phyloP scores from a whole-genome alignment of 2,888 invertebrate species.

The Helleia helle region DNA sequence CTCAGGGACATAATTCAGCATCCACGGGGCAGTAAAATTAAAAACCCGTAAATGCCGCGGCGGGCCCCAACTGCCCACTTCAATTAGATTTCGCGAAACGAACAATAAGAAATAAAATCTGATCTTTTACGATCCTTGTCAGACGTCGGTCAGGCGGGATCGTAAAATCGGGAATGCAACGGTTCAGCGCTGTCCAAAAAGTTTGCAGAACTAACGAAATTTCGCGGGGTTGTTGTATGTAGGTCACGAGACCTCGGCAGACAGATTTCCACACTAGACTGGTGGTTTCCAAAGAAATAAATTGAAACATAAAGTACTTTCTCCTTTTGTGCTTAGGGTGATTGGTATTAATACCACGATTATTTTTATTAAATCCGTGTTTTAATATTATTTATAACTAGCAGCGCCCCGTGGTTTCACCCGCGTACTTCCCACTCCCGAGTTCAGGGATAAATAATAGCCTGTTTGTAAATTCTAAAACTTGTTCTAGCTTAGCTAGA shows the following conservation, averaged over 20 bases:
- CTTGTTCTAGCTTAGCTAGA: too few relatives aligned
- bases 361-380: too few relatives aligned
- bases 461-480: too few relatives aligned
- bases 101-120: constrained; percentile 72
- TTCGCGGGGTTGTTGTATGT: constrained; percentile 60
- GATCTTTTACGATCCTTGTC: constrained; percentile 66
- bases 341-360: too few relatives aligned
- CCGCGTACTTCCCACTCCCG: too few relatives aligned
- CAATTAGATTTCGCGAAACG: constrained; percentile 71
- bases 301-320: too few relatives aligned
- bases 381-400: too few relatives aligned
- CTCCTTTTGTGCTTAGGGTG: too few relatives aligned
- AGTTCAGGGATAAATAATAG: too few relatives aligned
- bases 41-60: constrained; percentile 61
- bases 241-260: constrained; percentile 39
- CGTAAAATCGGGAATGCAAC: constrained; percentile 67
- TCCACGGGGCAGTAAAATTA: constrained; percentile 56
- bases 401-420: too few relatives aligned
- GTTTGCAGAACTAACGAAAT: constrained; percentile 44
- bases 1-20: constrained; percentile 50
- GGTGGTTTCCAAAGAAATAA: too few relatives aligned
- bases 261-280: too few relatives aligned
- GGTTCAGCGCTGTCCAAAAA: constrained; percentile 49
- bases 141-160: constrained; percentile 55
- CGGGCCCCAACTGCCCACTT: constrained; percentile 47